phyloP scores from a whole-genome alignment of 53 echinoderm and acorn worm species.

The Actinopyga echinites region DNA sequence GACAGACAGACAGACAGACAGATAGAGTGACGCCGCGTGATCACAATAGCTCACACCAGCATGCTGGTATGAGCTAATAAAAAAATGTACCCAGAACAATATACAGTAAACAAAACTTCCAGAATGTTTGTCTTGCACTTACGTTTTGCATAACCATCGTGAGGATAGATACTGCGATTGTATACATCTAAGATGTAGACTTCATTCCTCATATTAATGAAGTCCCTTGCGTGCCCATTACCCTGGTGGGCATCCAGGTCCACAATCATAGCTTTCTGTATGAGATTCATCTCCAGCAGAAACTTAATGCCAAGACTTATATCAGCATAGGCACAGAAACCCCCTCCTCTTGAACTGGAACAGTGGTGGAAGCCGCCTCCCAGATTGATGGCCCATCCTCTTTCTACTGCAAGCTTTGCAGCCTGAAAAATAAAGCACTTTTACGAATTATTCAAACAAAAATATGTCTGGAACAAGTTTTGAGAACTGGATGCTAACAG shows the following conservation, averaged over 20 bases:
- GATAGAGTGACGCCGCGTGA: too few species aligned
- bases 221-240: conserved; percentile 95
- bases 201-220: conserved; percentile 71
- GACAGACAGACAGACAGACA: too few species aligned
- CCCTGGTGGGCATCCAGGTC: conserved; percentile 98
- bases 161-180: conserved; percentile 90
- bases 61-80: background rate
- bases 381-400: conserved; percentile 96
- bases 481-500: too few species aligned
- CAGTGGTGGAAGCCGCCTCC: conserved; percentile 99
- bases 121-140: too few species aligned
- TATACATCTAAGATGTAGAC: conserved; percentile 95
- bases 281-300: conserved; percentile 63
- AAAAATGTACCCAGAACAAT: background rate
- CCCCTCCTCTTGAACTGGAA: conserved; percentile 86
- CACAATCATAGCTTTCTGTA: conserved; percentile 91
- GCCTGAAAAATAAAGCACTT: conserved; percentile 42
- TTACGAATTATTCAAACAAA: too few species aligned
- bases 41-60: too few species aligned
- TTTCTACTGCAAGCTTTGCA: conserved; percentile 85
- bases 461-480: too few species aligned
- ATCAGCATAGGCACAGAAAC: conserved; percentile 99
- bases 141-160: conserved; percentile 95
- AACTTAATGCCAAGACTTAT: conserved; percentile 93
- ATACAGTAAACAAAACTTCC: background rate